phyloP scores from a whole-genome alignment of 2,888 invertebrate genomes.

The Steinernema hermaphroditum region DNA sequence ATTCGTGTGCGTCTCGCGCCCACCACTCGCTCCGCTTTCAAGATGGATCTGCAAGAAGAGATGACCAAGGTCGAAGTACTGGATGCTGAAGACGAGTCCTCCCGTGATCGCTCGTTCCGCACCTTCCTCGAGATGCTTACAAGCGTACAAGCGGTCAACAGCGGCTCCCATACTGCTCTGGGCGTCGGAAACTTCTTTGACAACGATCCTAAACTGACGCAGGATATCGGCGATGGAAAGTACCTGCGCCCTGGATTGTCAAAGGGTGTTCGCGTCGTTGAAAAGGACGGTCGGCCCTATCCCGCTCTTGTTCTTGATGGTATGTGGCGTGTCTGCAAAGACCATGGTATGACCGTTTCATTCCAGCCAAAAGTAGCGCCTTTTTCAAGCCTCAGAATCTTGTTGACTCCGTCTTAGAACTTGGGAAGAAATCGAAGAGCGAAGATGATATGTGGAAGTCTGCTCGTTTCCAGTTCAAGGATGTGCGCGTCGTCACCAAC shows the following conservation, averaged over 20 bases:
- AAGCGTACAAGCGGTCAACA: conserved; percentile 39
- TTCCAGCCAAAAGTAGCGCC: conserved; percentile 38
- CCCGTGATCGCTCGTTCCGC: conserved; percentile 37
- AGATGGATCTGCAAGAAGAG: neutral
- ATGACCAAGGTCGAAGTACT: neutral
- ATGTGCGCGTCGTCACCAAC: neutral
- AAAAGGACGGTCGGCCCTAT: conserved; percentile 32
- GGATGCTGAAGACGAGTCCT: neutral
- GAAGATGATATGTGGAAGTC: conserved; percentile 16
- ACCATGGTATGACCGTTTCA: neutral
- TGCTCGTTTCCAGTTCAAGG: conserved; percentile 1
- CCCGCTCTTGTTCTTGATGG: conserved; percentile 40
- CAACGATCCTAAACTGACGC: conserved; percentile 12
- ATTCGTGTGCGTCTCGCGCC: neutral
- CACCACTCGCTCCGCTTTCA: neutral
- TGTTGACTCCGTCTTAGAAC: neutral
- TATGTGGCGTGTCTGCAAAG: too few species aligned
- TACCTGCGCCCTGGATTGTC: conserved; percentile 36
- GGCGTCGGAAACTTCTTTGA: conserved; percentile 37
- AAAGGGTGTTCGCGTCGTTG: conserved; percentile 42
- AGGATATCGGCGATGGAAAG: conserved; percentile 35
- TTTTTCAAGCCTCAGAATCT: conserved; percentile 37
- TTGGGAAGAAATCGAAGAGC: neutral
- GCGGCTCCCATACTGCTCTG: conserved; percentile 33
- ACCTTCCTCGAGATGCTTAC: conserved; percentile 44